Evolutionary conservation across 2,113 vertebrate genomes (phyloP).

Genomic region (Setophaga coronata): DNA sequence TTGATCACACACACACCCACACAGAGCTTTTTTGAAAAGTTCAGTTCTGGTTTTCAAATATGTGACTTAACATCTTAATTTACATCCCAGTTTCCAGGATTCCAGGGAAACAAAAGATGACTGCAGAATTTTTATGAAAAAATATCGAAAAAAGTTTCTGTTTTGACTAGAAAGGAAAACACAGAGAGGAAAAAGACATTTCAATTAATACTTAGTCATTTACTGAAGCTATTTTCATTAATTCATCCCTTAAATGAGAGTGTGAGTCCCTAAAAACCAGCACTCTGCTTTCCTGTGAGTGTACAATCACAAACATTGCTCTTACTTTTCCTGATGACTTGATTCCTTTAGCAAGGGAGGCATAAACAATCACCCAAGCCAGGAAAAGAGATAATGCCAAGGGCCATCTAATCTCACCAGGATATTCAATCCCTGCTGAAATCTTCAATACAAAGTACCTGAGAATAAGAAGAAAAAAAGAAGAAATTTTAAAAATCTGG

Average conservation of each 20-base stretch:
- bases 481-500: no score
- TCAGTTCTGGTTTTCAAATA: background rate
- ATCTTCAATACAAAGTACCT: slow-evolving; percentile 98
- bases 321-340: slow-evolving; percentile 98
- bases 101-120: background rate
- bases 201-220: background rate
- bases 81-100: fast-evolving
- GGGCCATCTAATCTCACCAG: slow-evolving; percentile 94
- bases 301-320: background rate
- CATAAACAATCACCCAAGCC: slow-evolving; percentile 96
- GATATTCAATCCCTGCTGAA: slow-evolving; percentile 95
- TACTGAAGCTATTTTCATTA: background rate
- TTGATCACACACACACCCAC: background rate
- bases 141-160: fast-evolving
- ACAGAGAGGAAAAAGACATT: background rate
- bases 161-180: background rate
- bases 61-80: background rate
- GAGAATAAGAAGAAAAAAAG: background rate
- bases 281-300: background rate
- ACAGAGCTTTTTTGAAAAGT: background rate
- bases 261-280: background rate
- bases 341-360: slow-evolving; percentile 96
- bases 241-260: background rate
- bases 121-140: background rate
- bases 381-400: slow-evolving; percentile 88